phyloP scores from a whole-genome alignment of 2,797 vertebrate species.

The Macropus fuliginosus region DNA sequence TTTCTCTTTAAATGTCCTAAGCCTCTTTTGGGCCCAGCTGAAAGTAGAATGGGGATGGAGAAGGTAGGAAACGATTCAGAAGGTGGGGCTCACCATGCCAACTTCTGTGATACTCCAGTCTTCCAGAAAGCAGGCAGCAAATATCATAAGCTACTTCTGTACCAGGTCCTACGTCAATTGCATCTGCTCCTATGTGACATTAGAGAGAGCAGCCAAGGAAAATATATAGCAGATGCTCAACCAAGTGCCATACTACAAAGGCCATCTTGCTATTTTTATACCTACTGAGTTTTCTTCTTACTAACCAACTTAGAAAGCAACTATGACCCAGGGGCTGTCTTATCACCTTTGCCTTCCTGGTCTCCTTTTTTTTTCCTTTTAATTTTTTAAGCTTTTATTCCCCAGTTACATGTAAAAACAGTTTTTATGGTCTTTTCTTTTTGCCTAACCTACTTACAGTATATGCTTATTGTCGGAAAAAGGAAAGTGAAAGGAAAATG shows the following conservation, averaged over 20 bases:
- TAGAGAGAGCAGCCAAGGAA: background rate
- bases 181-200: background rate
- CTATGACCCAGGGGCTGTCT: background rate
- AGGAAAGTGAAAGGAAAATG: background rate
- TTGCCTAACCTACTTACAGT: background rate
- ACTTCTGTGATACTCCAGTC: background rate
- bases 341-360: background rate
- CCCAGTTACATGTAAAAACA: too few species aligned
- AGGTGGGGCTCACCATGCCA: background rate
- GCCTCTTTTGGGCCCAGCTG: background rate
- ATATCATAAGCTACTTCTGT: background rate
- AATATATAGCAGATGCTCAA: background rate
- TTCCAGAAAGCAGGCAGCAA: conserved; percentile 1
- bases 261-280: background rate
- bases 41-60: background rate
- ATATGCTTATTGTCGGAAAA: background rate
- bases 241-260: background rate
- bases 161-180: background rate
- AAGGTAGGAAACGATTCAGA: background rate
- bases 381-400: too few species aligned
- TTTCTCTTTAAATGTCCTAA: background rate
- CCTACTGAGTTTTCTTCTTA: background rate
- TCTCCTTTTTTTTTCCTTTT: background rate
- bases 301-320: background rate
- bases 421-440: background rate